Percentiles rank a stretch among this genome's conserved stretches.
phyloP scores from a whole-genome alignment of 2,797 vertebrate genomes.

The Lerista edwardsae region DNA sequence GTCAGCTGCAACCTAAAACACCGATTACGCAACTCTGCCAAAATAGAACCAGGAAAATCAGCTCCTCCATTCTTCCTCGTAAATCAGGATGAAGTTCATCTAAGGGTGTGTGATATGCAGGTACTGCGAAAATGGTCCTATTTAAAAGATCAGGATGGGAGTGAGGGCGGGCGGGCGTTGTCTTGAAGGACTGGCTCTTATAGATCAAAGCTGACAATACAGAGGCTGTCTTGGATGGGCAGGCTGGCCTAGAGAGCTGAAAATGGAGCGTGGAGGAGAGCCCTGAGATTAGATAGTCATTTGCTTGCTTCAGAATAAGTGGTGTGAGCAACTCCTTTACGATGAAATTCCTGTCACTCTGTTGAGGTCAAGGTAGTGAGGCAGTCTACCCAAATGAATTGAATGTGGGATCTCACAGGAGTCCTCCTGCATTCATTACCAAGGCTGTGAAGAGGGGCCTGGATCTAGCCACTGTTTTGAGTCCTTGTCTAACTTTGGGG shows the following conservation, averaged over 20 bases:
- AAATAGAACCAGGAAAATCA: slow-evolving; percentile 25
- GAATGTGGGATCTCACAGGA: slow-evolving; percentile 43
- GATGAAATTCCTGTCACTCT: neutral
- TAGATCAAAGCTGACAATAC: neutral
- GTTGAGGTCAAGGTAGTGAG: neutral
- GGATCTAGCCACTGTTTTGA: neutral
- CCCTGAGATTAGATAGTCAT: neutral
- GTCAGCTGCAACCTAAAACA: slow-evolving; percentile 14
- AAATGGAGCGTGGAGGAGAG: neutral
- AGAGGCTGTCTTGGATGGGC: neutral
- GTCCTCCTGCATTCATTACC: neutral
- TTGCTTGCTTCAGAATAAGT: neutral
- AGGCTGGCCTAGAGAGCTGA: neutral
- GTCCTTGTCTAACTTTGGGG: neutral
- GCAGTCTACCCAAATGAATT: slow-evolving; percentile 41
- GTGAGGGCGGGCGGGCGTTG: neutral
- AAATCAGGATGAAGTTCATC: neutral
- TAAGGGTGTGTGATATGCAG: neutral
- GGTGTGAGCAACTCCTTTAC: neutral
- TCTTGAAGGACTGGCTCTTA: neutral
- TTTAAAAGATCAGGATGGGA: neutral
- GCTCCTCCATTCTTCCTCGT: neutral
- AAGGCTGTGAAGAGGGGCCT: neutral
- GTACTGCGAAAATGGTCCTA: neutral
- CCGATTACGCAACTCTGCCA: slow-evolving; percentile 8